phyloP scores from a whole-genome alignment of 2,888 invertebrate genomes.

The Drosophila putrida region DNA sequence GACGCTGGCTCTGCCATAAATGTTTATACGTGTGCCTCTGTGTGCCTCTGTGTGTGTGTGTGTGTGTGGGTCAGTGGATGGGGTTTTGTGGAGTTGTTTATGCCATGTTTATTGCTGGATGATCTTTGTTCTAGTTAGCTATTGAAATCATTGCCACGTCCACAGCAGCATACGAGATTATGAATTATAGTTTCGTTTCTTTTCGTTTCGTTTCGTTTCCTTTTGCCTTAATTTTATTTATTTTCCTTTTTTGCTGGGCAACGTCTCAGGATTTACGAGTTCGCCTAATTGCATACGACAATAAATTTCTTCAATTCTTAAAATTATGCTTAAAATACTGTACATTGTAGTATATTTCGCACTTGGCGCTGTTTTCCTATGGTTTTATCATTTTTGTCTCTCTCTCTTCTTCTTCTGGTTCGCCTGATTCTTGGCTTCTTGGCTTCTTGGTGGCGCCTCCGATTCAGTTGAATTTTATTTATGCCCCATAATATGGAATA shows the following conservation, averaged over 20 bases:
- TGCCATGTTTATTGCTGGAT: slow-evolving; percentile 59
- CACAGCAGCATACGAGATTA: slow-evolving; percentile 52
- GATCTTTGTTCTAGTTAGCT: slow-evolving; percentile 57
- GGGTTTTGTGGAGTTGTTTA: slow-evolving; percentile 23
- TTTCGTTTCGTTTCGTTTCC: slow-evolving; percentile 14
- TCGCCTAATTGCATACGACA: slow-evolving; percentile 73
- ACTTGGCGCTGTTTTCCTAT: slow-evolving; percentile 29
- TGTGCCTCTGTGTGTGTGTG: slow-evolving; percentile 24
- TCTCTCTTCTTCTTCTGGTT: not conserved
- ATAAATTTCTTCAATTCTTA: slow-evolving; percentile 72
- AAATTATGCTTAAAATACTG: slow-evolving; percentile 67
- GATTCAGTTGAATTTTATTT: slow-evolving; percentile 60
- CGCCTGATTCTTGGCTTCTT: not conserved
- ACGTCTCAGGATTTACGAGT: slow-evolving; percentile 67
- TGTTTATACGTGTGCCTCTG: slow-evolving; percentile 15
- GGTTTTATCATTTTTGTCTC: slow-evolving; percentile 1
- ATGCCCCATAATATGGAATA: slow-evolving; percentile 56
- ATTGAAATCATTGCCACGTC: slow-evolving; percentile 71
- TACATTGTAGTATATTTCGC: slow-evolving; percentile 39
- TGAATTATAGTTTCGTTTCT: slow-evolving; percentile 76
- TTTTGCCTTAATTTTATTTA: slow-evolving; percentile 72
- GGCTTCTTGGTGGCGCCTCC: slow-evolving; percentile 42
- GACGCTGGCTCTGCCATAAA: slow-evolving; percentile 24
- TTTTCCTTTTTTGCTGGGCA: slow-evolving; percentile 49
- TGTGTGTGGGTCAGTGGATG: not conserved